Evolutionary conservation across 2,113 vertebrate species (phyloP), one percentile per base, ranked within the genome.

Genomic region (Colossoma macropomum): DNA sequence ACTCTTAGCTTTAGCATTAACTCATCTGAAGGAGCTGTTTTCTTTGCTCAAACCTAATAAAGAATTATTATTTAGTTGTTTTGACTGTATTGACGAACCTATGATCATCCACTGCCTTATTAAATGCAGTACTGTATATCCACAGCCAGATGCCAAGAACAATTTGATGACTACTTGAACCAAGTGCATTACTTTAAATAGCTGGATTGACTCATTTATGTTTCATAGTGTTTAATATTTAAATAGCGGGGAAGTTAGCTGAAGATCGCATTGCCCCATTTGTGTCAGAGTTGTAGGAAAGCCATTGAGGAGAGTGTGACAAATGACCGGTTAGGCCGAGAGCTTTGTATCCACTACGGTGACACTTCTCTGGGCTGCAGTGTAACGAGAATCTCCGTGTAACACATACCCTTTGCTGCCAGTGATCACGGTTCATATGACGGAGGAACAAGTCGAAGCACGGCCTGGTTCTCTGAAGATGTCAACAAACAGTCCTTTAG

Each of bases 281-380:
- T 81, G 96, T 98, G 89, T 95, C 95, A 90, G 94, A 93, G 86
- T 96, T 97, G 95, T 95, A 95, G 73, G 92, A 95, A 90, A 95
- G 95, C 48, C 92, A 93, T 94, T 93, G 96, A 97, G 73, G 91
- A 93, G 16, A 94, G 95, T 23, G 54, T 98, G 81, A 91, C 94
- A 78, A 94, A 95, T 86, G 95, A 94, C 81, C 82, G 94, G 82
- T 96, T 96, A 90, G 92, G 95, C 77, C 92, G 94, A 92, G 94
- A 94, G 93, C 92, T 94, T 88, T 90, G 94, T 90, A 93, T 91
- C 73, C 66, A 82, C 90, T 90, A 89, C 90, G 80, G 21, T 59
- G 81, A 88, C 87, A 92, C 86, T 89, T 87, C 86, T 87, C 79
- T 48, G 30, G 70, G 69, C 69, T 84, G 86, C 80, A 75, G 65